Evolutionary conservation across 2,113 vertebrate genomes (phyloP).

Genomic region (Leucoraja erinaceus): DNA sequence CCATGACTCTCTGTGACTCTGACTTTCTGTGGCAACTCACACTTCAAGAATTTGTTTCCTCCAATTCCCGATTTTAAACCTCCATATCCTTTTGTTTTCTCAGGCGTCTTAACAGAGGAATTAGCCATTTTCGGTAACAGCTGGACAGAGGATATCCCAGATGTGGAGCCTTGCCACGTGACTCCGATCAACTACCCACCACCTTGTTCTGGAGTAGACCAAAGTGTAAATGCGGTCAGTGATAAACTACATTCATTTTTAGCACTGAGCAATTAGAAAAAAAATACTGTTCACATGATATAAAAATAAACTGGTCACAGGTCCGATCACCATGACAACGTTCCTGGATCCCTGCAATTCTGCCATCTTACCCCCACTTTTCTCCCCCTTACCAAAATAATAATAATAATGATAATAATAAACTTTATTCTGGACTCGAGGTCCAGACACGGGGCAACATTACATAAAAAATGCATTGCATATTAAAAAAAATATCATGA

Average conservation of each 20-base stretch:
- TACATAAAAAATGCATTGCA: too few species aligned
- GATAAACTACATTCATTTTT: not conserved
- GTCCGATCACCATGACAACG: too few species aligned
- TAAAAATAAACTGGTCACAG: too few species aligned
- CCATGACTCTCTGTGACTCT: not conserved
- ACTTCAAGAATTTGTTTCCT: not conserved
- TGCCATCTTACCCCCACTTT: too few species aligned
- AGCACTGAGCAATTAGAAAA: too few species aligned
- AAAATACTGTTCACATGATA: too few species aligned
- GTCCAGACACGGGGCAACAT: too few species aligned
- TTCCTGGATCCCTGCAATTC: too few species aligned
- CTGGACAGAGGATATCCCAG: constrained; percentile 74
- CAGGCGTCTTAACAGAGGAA: constrained; percentile 79
- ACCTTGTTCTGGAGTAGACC: constrained; percentile 65
- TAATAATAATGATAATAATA: too few species aligned
- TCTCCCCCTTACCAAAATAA: too few species aligned
- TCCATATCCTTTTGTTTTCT: constrained; percentile 32
- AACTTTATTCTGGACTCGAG: too few species aligned
- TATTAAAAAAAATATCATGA: too few species aligned
- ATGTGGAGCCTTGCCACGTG: constrained; percentile 47
- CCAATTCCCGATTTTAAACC: not conserved
- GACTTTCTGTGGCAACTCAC: not conserved
- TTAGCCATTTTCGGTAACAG: constrained; percentile 82
- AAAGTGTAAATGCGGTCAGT: constrained; percentile 62
- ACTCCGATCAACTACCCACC: constrained; percentile 60